These are phyloP conservation scores for Tachina grossa DNA, from an alignment of 2,888 invertebrate species.

Conservation along the genomic window DNA sequence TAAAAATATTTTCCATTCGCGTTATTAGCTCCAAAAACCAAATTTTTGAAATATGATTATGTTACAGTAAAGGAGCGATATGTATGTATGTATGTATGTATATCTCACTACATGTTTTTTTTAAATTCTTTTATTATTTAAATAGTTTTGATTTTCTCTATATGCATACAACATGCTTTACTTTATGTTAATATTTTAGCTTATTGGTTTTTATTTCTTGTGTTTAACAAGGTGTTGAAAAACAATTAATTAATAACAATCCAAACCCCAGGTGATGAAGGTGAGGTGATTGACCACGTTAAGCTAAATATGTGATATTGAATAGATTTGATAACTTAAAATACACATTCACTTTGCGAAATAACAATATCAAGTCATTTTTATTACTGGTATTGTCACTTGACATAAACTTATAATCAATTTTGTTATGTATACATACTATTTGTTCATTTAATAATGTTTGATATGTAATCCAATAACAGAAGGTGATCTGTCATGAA, in stretches of 20 bases:
- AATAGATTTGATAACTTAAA: not conserved
- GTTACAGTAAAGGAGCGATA: too few relatives aligned
- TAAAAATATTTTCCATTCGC: too few relatives aligned
- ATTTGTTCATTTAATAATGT: not conserved
- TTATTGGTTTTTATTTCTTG: not conserved
- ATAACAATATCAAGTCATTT: not conserved
- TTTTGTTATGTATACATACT: not conserved
- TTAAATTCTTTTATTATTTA: too few relatives aligned
- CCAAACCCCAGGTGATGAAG: not conserved
- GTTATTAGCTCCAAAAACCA: too few relatives aligned
- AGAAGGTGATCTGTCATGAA: not conserved
- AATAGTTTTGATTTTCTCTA: too few relatives aligned
- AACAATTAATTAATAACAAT: conserved; percentile 12
- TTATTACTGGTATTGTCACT: not conserved
- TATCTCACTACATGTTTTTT: too few relatives aligned
- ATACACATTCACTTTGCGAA: not conserved
- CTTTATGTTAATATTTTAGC: not conserved
- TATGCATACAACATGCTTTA: too few relatives aligned
- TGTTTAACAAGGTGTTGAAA: conserved; percentile 29
- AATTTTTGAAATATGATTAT: too few relatives aligned
- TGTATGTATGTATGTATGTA: too few relatives aligned
- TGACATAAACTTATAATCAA: not conserved
- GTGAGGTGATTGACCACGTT: conserved; percentile 33
- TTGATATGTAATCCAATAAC: not conserved
- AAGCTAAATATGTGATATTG: conserved; percentile 10